Base-by-base conservation (phyloP, 2,888 invertebrate genomes). In the Leptogaster cylindrica region DNA sequence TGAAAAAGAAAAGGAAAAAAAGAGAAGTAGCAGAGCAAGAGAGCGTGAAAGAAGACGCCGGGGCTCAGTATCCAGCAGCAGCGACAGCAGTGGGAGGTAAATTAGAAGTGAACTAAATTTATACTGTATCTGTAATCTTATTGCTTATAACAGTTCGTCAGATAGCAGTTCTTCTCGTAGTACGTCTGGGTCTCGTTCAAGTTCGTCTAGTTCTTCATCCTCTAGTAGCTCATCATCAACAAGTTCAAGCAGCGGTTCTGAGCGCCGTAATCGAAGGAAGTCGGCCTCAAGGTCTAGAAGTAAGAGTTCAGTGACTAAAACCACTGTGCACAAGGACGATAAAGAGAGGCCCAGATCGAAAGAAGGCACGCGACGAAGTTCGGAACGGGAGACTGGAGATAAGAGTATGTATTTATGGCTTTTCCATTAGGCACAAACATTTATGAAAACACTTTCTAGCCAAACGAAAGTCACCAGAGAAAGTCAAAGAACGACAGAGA, bases 151-250 rank as follows among this genome's bases (percentile, higher is more conserved):
- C 74, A 87, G 91, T 80, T 91, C 92, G 16, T 92, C 92, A 6
- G 91, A 89, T 67, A 91, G 91, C 77, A 91, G 91, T 75, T 91
- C 92, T 10, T 93, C 94, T 0, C 88, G 89, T 68, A 90, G 89
- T 1, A 86, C 89, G 10, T 92, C 92, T 0, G 87, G 89, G 61
- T 93, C 90, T 6, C 89, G 88, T 1, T 93, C 90, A 0, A 91
- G 90, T 76, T 91, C 90, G 73, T 91, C 91, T 0, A 76, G 80
- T 50, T 84, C 82, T 74, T 79, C 63, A 70, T 87, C 85, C 72
- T 84, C 81, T 74, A 83, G 77, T 71, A 84, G 78, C 2, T 87
- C 88, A 46, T 87, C 87, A 2, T 87, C 88, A 0, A 86, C 87
- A 69, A 86, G 87, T 72, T 87, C 87, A 66, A 88, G 88, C 74